phyloP scores from a whole-genome alignment of 2,888 invertebrate genomes.

The Icerya purchasi region DNA sequence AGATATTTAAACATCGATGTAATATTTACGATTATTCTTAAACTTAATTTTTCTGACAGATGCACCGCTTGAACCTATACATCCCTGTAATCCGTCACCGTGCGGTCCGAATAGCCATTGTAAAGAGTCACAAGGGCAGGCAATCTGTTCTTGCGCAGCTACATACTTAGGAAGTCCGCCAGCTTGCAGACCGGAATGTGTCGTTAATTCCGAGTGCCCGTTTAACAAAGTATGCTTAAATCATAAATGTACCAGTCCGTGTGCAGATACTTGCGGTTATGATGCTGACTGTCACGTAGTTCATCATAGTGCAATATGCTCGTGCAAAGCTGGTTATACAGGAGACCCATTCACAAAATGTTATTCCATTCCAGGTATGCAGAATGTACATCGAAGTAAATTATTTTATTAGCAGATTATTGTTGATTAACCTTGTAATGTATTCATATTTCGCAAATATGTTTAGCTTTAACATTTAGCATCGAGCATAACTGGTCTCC shows the following conservation, averaged over 20 bases:
- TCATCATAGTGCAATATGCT: constrained; percentile 36
- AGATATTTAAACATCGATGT: background rate
- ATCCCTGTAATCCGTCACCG: constrained; percentile 34
- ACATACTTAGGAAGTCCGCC: constrained; percentile 35
- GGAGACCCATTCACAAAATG: constrained; percentile 46
- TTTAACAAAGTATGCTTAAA: constrained; percentile 34
- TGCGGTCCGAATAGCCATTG: constrained; percentile 36
- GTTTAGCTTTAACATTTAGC: too few relatives aligned
- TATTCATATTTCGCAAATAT: too few relatives aligned
- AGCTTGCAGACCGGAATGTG: constrained; percentile 35
- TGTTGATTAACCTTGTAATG: too few relatives aligned
- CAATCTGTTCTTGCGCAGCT: constrained; percentile 34
- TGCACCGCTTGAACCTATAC: constrained; percentile 19
- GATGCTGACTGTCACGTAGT: constrained; percentile 34
- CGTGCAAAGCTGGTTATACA: constrained; percentile 29
- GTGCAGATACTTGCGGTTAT: constrained; percentile 34
- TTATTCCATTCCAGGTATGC: constrained; percentile 13
- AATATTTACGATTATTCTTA: background rate
- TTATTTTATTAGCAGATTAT: too few relatives aligned
- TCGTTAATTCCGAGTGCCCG: constrained; percentile 33
- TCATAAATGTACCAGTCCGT: constrained; percentile 38
- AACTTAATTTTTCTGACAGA: constrained; percentile 11
- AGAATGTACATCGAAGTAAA: too few relatives aligned
- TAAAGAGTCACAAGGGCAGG: constrained; percentile 30
- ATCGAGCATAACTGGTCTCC: too few relatives aligned